Percentiles rank a stretch among this genome's conserved stretches.
phyloP scores from a whole-genome alignment of 2,797 vertebrate genomes.

The Pachyuromys duprasi region DNA sequence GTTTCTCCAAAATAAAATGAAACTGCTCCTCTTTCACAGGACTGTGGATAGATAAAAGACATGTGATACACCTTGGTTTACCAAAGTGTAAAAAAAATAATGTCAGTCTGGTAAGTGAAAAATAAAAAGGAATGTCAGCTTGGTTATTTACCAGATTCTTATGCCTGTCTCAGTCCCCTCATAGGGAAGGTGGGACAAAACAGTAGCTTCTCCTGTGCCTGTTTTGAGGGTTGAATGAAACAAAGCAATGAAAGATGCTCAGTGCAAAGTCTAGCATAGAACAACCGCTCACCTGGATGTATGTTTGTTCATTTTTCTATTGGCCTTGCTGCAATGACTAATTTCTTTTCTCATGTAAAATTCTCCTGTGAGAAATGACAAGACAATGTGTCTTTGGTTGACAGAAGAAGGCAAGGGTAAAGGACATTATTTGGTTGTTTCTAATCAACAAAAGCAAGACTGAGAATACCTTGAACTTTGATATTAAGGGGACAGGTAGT shows the following conservation, averaged over 20 bases:
- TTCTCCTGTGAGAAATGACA: background rate
- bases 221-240: background rate
- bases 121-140: background rate
- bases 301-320: background rate
- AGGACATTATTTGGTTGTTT: slow-evolving; percentile 34
- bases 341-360: slow-evolving; percentile 46
- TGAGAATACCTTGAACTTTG: background rate
- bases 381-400: background rate
- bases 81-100: slow-evolving; percentile 43
- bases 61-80: background rate
- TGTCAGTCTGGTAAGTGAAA: background rate
- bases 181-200: background rate
- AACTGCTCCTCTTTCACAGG: slow-evolving; percentile 37
- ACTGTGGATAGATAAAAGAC: slow-evolving; percentile 62
- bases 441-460: background rate
- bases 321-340: background rate
- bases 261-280: background rate
- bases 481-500: background rate
- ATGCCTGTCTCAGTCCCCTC: background rate
- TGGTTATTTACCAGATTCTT: background rate
- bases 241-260: background rate
- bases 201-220: background rate
- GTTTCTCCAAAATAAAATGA: slow-evolving; percentile 70
- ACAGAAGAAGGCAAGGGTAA: background rate
- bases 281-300: background rate